Conservation (phyloP, 2,797 vertebrate genomes). For the Amazonetta brasiliensis region DNA sequence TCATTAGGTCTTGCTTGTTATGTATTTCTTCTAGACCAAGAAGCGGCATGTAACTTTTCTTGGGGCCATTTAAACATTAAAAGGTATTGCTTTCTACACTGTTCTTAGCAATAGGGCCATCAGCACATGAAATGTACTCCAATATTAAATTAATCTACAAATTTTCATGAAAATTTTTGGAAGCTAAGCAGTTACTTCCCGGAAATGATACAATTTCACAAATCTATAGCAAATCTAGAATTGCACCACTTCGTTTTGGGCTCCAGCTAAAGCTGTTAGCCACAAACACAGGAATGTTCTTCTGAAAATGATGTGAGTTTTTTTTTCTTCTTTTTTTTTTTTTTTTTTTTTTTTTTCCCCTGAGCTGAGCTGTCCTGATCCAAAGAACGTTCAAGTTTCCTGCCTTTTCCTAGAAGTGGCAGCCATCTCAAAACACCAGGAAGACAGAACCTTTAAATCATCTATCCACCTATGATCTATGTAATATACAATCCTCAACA, state of each 20-base stretch:
- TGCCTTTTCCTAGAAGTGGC: neutral
- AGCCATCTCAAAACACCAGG: neutral
- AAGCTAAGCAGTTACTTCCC: neutral
- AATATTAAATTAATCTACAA: neutral
- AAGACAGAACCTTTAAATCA: neutral
- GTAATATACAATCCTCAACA: neutral
- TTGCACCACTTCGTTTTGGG: neutral
- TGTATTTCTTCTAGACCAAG: neutral
- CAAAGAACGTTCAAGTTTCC: neutral
- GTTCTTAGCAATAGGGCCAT: neutral
- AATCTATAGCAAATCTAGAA: neutral
- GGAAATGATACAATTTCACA: neutral
- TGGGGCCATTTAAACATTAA: neutral
- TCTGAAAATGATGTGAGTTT: neutral
- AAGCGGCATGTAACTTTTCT: neutral
- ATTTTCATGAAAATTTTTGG: neutral
- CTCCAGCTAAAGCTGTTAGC: neutral
- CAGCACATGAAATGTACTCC: neutral
- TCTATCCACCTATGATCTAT: neutral
- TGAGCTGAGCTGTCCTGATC: neutral
- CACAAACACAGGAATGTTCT: neutral
- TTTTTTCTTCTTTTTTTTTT: neutral
- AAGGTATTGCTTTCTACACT: neutral
- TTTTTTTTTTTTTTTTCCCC: accelerated
- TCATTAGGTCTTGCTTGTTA: neutral